Evolutionary conservation across 2,113 vertebrate genomes (phyloP), one percentile per base, ranked within the genome.

Genomic region (Chaetops frenatus): DNA sequence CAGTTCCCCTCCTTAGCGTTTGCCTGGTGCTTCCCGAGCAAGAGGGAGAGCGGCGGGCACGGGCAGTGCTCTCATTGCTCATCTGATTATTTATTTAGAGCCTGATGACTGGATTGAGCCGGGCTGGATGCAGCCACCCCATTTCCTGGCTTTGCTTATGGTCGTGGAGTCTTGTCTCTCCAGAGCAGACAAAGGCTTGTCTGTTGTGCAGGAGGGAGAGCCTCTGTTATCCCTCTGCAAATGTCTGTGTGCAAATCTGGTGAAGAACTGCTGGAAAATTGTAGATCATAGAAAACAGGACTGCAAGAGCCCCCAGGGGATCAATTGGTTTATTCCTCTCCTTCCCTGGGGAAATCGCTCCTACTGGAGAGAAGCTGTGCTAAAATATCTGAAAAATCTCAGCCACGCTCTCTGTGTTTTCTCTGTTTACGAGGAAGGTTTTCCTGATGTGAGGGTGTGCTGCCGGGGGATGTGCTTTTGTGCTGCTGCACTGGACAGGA

Each of bases 51-150:
- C 8, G 0, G 51, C 0, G 0, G 53, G 50, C 20, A 4, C 0
- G 5, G 58, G 62, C 74, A 92, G 67, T 0, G 4, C 73, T 96
- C 54, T 58, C 1, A 0, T 29, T 60, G 35, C 87, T 89, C 67
- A 35, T 64, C 77, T 77, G 81, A 84, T 94, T 57, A 95, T 91
- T 96, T 93, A 94, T 96, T 96, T 95, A 95, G 76, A 94, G 71
- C 64, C 45, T 14, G 81, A 66, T 48, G 73, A 23, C 85, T 81
- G 44, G 51, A 66, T 54, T 74, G 70, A 31, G 11, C 25, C 0
- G 0, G 51, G 60, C 85, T 81, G 88, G 66, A 58, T 3, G 65
- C 77, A 84, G 85, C 81, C 81, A 29, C 35, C 72, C 51, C 78
- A 14, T 79, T 77, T 93, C 88, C 92, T 85, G 42, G 35, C 74